These are phyloP conservation scores for Zonotrichia leucophrys DNA, from an alignment of 2,113 vertebrate species.

Conservation along the genomic window DNA sequence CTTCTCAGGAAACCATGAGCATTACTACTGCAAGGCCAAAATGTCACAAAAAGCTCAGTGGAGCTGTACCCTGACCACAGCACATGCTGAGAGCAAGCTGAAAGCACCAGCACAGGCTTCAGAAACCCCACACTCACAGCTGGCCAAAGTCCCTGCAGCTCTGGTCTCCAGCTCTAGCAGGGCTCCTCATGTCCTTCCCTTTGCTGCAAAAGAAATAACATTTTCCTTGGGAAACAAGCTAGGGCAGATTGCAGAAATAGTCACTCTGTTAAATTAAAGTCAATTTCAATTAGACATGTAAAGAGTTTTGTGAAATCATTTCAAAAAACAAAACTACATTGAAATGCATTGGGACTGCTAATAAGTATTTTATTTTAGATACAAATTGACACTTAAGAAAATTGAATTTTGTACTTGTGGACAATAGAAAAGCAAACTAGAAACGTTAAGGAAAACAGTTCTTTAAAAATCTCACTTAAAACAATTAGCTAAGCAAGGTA, in stretches of 20 bases:
- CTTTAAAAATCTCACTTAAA: neutral
- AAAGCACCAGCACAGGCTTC: fast-evolving
- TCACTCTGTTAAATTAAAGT: neutral
- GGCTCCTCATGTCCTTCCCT: neutral
- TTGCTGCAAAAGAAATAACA: neutral
- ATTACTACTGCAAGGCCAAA: neutral
- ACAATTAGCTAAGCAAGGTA: neutral
- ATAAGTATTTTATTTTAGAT: slow-evolving; percentile 24
- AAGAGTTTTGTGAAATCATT: slow-evolving; percentile 22
- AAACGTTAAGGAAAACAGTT: neutral
- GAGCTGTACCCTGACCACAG: neutral
- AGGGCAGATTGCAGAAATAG: neutral
- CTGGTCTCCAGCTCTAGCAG: neutral
- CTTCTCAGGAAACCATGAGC: neutral
- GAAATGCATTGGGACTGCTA: slow-evolving; percentile 24
- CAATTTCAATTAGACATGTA: slow-evolving; percentile 18
- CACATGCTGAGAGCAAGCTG: fast-evolving
- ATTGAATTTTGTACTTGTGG: slow-evolving; percentile 17
- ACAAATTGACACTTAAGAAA: slow-evolving; percentile 25
- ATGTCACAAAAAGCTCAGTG: neutral
- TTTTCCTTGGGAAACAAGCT: neutral
- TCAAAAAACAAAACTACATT: neutral
- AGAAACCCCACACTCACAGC: neutral
- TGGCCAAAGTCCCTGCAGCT: neutral
- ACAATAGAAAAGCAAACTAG: neutral